phyloP scores from a whole-genome alignment of 1,140 invertebrate species.

The Chironomus tepperi region DNA sequence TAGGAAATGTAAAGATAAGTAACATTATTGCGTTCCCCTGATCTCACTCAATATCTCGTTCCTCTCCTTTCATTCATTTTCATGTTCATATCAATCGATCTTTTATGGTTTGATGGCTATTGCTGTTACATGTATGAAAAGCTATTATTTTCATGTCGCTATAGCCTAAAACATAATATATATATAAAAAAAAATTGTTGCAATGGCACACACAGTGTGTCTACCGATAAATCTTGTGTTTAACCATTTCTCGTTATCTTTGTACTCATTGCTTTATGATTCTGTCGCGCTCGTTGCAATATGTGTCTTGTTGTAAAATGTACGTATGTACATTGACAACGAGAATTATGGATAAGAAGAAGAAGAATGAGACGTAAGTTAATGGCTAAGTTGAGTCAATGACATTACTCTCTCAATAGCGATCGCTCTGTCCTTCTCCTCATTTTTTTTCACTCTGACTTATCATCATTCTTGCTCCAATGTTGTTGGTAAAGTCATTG shows the following conservation, averaged over 20 bases:
- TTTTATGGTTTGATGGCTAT: neutral
- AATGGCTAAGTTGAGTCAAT: neutral
- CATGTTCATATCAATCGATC: constrained; percentile 7
- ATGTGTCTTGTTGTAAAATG: neutral
- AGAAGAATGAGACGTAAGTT: neutral
- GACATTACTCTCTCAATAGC: neutral
- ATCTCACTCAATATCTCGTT: no score
- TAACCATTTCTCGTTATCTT: neutral
- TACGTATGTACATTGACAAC: no score
- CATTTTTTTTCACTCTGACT: no score
- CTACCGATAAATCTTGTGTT: constrained; percentile 11
- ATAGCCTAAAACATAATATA: neutral
- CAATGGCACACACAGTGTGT: neutral
- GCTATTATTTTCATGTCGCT: neutral
- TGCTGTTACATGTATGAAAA: neutral
- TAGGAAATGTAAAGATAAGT: no score
- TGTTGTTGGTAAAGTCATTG: neutral
- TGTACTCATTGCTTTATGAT: constrained; percentile 8
- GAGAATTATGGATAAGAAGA: neutral
- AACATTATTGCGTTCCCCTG: no score
- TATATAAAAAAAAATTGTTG: neutral
- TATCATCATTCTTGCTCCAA: no score
- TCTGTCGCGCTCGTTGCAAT: neutral
- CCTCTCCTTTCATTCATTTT: neutral
- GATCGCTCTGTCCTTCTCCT: no score